Conservation (phyloP, 2,888 invertebrate species). For the Sylvicola cinctus region DNA sequence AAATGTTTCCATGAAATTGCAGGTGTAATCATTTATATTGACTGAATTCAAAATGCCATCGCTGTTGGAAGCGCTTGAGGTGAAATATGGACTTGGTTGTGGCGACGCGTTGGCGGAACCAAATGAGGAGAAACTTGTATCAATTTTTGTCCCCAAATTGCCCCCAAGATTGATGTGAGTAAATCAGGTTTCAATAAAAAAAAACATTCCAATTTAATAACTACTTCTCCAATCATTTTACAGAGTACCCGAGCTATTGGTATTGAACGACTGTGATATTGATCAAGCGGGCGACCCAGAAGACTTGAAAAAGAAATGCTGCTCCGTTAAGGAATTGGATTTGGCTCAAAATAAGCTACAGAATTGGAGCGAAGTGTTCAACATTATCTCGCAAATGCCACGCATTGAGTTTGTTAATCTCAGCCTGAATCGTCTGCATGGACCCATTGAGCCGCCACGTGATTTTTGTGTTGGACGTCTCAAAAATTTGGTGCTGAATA, state of each 20-base stretch:
- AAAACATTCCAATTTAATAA: background rate
- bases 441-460: constrained; percentile 34
- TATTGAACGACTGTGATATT: constrained; percentile 80
- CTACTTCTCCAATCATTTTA: constrained; percentile 2
- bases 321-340: constrained; percentile 82
- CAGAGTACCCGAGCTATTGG: constrained; percentile 62
- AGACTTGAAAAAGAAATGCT: constrained; percentile 60
- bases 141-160: constrained; percentile 70
- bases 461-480: constrained; percentile 25
- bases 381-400: constrained; percentile 71
- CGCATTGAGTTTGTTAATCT: constrained; percentile 77
- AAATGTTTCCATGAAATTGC: no score
- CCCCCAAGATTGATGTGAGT: constrained; percentile 36
- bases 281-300: constrained; percentile 71
- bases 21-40: no score
- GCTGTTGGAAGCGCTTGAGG: constrained; percentile 70
- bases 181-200: background rate
- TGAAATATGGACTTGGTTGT: constrained; percentile 55
- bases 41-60: constrained; percentile 71
- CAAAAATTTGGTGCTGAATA: constrained; percentile 67
- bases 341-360: constrained; percentile 79
- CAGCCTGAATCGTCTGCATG: constrained; percentile 68
- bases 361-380: constrained; percentile 78
- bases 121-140: constrained; percentile 31
- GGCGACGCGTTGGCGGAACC: constrained; percentile 20